Conservation (phyloP, 2,888 invertebrate genomes). For the Hypsopygia costalis region DNA sequence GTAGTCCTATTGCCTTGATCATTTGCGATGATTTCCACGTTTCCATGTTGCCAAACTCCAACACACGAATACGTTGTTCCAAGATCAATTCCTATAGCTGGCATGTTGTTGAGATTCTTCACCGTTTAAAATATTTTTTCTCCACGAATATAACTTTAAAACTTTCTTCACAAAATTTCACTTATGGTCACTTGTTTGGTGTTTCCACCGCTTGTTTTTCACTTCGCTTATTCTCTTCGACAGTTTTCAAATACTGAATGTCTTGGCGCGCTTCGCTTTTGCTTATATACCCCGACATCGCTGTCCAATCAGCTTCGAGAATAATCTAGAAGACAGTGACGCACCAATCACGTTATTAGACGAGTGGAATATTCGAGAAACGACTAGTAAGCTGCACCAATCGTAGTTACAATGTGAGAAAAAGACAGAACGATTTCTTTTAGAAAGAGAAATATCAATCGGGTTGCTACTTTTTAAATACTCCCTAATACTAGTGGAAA, state of each 20-base stretch:
- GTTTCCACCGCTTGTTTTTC: constrained; percentile 30
- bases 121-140: constrained; percentile 7
- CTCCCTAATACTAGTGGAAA: too few species aligned
- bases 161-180: too few species aligned
- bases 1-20: constrained; percentile 94
- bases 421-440: constrained; percentile 19
- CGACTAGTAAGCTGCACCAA: constrained; percentile 2
- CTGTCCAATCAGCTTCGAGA: constrained; percentile 43
- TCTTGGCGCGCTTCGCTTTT: constrained; percentile 42
- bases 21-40: constrained; percentile 92
- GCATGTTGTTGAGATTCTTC: constrained; percentile 51
- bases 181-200: too few species aligned
- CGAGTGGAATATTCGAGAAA: constrained; percentile 41
- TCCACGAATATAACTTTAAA: constrained; percentile 13
- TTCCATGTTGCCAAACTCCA: constrained; percentile 91
- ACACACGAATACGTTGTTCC: constrained; percentile 94
- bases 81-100: constrained; percentile 81
- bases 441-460: constrained; percentile 20
- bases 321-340: constrained; percentile 37
- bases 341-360: constrained; percentile 53
- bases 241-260: constrained; percentile 55
- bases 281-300: constrained; percentile 37
- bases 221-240: constrained; percentile 28
- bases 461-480: too few species aligned
- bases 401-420: constrained; percentile 13